Base-by-base conservation (phyloP, 2,797 vertebrate species). In the Mallotus villosus region DNA sequence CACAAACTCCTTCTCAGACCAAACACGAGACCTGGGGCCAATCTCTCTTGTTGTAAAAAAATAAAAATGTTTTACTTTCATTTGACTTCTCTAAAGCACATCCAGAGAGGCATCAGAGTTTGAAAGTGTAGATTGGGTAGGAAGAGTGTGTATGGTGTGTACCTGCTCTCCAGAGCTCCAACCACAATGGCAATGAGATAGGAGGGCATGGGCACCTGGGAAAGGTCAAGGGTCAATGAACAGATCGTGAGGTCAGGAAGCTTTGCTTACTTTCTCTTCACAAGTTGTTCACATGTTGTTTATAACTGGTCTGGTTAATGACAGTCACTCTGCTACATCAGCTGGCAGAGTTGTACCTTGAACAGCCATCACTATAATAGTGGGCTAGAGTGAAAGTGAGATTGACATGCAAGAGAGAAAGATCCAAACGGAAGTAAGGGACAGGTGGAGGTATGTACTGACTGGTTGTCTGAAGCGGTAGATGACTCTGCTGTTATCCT, bases 121-220 rank as follows among this genome's bases (percentile, higher is more conserved):
- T 2, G 65, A 29, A 16, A 5, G 37, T 41, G 37, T 61, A 14
- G 34, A 19, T 22, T 7, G 12, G 3, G 51, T 17, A n/a, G 19
- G 49, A n/a, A 19, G 17, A 34, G 62, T 14, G 34, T 22, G 63
- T 12, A n/a, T 64, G 6, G 63, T 63, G 34, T 46, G 25, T 88
- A 99, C 97, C 96, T 97, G 94, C 94, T 97, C 90, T 98, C 97
- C 87, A 99, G 87, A 74, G 92, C 94, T 63, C 97, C 97, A 34
- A 96, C 95, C 62, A 97, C 97, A 17, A 99, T 86, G 46, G 97
- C 97, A 32, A 99, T 94, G 86, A 99, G 90, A 86, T 99, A 99
- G 71, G 95, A 96, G 1, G 97, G 97, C 91, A 99, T 93, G 0
- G 95, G 87, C 72, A 99, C 96, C 97, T 99, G 84, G 3, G 14